These are phyloP conservation scores for Thereva nobilitata DNA, from an alignment of 2,888 invertebrate species.

Conservation along the genomic window DNA sequence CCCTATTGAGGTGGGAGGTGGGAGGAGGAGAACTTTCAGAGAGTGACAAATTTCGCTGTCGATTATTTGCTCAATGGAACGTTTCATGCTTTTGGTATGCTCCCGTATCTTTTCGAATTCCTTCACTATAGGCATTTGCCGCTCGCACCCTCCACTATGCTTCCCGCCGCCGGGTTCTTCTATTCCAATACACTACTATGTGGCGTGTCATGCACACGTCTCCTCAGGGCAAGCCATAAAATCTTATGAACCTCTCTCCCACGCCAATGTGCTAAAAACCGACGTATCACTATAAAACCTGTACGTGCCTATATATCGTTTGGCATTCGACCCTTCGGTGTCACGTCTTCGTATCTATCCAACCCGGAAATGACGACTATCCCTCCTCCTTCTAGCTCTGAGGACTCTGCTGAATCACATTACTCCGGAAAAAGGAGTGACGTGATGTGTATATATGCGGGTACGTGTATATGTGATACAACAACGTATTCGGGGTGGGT, in stretches of 20 bases:
- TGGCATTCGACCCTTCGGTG: slow-evolving; percentile 29
- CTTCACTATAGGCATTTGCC: neutral
- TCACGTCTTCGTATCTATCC: slow-evolving; percentile 38
- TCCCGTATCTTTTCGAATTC: slow-evolving; percentile 6
- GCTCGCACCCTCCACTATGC: neutral
- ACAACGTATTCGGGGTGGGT: neutral
- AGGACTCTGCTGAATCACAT: slow-evolving; percentile 2
- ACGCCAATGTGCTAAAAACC: slow-evolving; percentile 29
- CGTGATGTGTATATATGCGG: too few relatives aligned
- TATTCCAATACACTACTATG: neutral
- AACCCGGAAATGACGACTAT: slow-evolving; percentile 35
- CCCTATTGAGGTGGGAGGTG: too few relatives aligned
- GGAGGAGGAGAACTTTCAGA: neutral
- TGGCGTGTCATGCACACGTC: neutral
- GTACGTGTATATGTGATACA: too few relatives aligned
- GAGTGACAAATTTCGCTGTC: slow-evolving; percentile 32
- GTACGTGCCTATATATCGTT: slow-evolving; percentile 28
- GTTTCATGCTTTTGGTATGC: slow-evolving; percentile 18
- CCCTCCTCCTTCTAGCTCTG: slow-evolving; percentile 6
- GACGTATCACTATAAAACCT: slow-evolving; percentile 14
- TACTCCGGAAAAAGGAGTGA: slow-evolving; percentile 13
- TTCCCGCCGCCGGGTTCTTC: neutral
- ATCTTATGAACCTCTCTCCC: slow-evolving; percentile 29
- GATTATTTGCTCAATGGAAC: slow-evolving; percentile 31
- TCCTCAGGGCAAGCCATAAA: slow-evolving; percentile 33